Evolutionary conservation across 2,113 vertebrate species (phyloP).

Genomic region (Atrichornis clamosus): DNA sequence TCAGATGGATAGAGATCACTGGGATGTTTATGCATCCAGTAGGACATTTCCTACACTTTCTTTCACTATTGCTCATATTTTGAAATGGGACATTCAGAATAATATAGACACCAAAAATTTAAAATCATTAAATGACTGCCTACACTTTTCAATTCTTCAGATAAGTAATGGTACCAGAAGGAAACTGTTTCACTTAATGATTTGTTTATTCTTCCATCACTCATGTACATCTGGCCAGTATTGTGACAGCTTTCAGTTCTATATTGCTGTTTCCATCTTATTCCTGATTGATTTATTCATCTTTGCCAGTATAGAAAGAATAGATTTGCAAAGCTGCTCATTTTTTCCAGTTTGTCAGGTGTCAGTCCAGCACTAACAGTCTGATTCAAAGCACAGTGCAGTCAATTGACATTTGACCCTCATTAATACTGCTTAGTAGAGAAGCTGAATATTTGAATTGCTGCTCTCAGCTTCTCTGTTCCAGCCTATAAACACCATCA

Average conservation of each 20-base stretch:
- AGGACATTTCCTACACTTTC: neutral
- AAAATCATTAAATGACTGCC: neutral
- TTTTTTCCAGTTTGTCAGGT: constrained; percentile 51
- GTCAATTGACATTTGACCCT: neutral
- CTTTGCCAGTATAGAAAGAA: constrained; percentile 24
- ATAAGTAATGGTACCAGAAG: constrained; percentile 11
- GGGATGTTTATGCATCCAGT: neutral
- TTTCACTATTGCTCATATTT: neutral
- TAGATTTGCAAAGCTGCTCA: constrained; percentile 33
- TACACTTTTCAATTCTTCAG: neutral
- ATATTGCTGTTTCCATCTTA: constrained; percentile 37
- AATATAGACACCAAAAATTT: neutral
- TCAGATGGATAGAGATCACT: neutral
- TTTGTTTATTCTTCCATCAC: constrained; percentile 53
- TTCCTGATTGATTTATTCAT: constrained; percentile 41
- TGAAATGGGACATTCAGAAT: neutral
- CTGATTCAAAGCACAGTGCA: neutral
- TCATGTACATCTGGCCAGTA: constrained; percentile 52
- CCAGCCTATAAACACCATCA: neutral
- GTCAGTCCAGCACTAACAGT: constrained; percentile 19
- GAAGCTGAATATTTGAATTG: neutral
- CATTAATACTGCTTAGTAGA: neutral
- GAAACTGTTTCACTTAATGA: constrained; percentile 48
- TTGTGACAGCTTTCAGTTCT: constrained; percentile 54
- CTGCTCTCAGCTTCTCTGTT: neutral